These are phyloP conservation scores for Okamejei kenojei DNA, from an alignment of 2,797 vertebrate genomes.

Conservation along the genomic window DNA sequence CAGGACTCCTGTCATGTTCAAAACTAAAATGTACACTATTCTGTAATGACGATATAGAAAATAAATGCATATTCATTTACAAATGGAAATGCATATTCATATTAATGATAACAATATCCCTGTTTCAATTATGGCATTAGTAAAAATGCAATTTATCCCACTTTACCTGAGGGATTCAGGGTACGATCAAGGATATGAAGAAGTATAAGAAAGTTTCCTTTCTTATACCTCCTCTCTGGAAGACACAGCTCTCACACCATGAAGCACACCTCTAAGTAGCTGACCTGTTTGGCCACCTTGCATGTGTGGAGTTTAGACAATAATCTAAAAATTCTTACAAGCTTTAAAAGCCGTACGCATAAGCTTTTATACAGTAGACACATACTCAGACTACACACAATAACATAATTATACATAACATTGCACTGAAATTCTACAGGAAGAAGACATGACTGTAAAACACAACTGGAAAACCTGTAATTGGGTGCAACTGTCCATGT, in stretches of 20 bases:
- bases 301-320: not conserved
- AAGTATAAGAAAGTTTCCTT: not conserved
- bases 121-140: not conserved
- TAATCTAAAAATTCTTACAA: too few species aligned
- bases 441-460: not conserved
- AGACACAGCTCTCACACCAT: not conserved
- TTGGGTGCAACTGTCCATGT: not conserved
- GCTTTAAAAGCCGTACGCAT: too few species aligned
- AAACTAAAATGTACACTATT: not conserved
- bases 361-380: too few species aligned
- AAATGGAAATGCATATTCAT: too few species aligned
- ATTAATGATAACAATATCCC: too few species aligned
- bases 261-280: not conserved
- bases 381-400: too few species aligned
- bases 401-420: too few species aligned
- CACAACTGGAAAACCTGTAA: not conserved
- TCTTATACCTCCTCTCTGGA: not conserved
- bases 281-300: not conserved
- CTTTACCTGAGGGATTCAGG: conserved; percentile 27
- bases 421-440: too few species aligned
- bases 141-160: not conserved
- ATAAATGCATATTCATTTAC: too few species aligned
- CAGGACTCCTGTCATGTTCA: not conserved
- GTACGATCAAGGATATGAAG: conserved; percentile 23
- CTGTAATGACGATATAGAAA: not conserved